Base-by-base conservation (phyloP, 37 sponge, comb jelly and placozoan genomes). In the Geodia barretti region DNA sequence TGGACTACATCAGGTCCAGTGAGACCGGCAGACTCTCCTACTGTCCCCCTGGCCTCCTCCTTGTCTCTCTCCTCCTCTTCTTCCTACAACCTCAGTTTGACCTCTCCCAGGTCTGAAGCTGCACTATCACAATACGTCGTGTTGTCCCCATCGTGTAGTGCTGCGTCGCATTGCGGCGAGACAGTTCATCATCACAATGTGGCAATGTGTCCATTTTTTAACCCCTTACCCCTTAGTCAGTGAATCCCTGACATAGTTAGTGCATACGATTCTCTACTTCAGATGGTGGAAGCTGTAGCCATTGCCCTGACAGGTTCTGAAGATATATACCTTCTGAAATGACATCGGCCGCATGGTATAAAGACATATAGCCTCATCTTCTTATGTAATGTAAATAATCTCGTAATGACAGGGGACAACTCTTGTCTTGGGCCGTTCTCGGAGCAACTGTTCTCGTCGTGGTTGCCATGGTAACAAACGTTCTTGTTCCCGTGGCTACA, bases 31-130 rank as follows among this genome's bases (percentile, higher is more conserved):
- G 38, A 0, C 76, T 84, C 28, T 36, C 76, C 4, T 41, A 62
- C 69, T 77, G 85, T 4, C 83, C 91, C 30, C 42, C 65, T 1
- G 54, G 66, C 31, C 75, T 90, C 78, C 34, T 81, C 31, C 62
- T 77, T 26, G 33, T 90, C 66, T 64, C 91, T 9, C 60, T 78
- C 9, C 70, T 90, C 40, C 73, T 90, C 17, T 60, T 76, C 26
- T 0, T 82, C 33, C 79, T 90, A 42, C 91, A 90, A 41, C 91
- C 91, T 40, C 85, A 89, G 70, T 89, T 84, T 70, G 73, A 59
- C 72, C 39, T 76, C 29, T 37, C 5, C 0, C 77, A 88, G 74
- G 88, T 88, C n/a, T n/a, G n/a, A n/a, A n/a, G n/a, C n/a, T n/a
- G n/a, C n/a, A n/a, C n/a, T n/a, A n/a, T n/a, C n/a, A n/a, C n/a